These are phyloP conservation scores for Stenchaetothrips biformis DNA, from an alignment of 2,888 invertebrate species.

Conservation along the genomic window DNA sequence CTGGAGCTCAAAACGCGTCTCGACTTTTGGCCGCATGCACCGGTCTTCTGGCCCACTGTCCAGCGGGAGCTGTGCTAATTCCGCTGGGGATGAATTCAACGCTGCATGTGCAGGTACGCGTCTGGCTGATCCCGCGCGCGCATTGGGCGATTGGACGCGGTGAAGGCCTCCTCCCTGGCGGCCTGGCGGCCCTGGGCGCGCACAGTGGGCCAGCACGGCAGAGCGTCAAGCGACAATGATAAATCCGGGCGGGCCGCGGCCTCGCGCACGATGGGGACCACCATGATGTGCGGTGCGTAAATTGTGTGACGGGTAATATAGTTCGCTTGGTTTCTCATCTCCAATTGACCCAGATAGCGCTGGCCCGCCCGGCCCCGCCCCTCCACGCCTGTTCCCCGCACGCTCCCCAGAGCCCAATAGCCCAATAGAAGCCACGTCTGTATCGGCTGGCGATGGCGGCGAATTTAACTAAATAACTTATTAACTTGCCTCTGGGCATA, in stretches of 20 bases:
- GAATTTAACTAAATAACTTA: too few relatives aligned
- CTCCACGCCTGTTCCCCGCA: neutral
- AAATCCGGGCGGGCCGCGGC: neutral
- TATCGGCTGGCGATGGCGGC: neutral
- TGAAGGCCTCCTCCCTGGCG: too few relatives aligned
- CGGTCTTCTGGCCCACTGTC: too few relatives aligned
- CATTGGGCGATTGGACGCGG: too few relatives aligned
- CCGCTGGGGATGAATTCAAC: too few relatives aligned
- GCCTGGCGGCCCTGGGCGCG: neutral
- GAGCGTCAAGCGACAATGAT: neutral
- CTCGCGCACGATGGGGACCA: neutral
- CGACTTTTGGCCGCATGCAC: too few relatives aligned
- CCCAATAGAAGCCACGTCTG: neutral
- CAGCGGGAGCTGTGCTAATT: too few relatives aligned
- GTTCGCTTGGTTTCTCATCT: neutral
- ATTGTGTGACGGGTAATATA: slow-evolving; percentile 16
- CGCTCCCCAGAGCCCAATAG: neutral
- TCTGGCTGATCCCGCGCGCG: too few relatives aligned
- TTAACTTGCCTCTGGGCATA: too few relatives aligned
- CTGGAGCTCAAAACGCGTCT: too few relatives aligned
- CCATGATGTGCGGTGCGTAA: neutral
- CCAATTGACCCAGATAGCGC: slow-evolving; percentile 12
- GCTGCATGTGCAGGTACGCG: too few relatives aligned
- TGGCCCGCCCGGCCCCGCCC: neutral
- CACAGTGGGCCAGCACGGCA: neutral